Conservation (phyloP, 2,797 vertebrate genomes). For the Simalia tracyae region DNA sequence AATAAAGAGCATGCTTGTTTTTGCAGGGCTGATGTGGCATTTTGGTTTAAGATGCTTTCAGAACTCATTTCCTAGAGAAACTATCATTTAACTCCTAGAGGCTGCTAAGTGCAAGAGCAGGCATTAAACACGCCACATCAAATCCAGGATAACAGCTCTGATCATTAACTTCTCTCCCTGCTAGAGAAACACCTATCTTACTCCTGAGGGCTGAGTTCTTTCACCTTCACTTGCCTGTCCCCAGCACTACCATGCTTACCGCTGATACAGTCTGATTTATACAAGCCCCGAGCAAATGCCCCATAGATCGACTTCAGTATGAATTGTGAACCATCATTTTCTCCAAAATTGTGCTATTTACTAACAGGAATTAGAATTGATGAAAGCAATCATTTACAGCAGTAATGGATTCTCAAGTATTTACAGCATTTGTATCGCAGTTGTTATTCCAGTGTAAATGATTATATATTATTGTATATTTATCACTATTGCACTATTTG, state of each 20-base stretch:
- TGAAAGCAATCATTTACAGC: not conserved
- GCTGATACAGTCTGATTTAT: not conserved
- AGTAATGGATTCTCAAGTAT: not conserved
- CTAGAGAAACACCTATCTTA: not conserved
- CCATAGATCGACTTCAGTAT: not conserved
- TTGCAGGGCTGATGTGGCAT: slow-evolving; percentile 14
- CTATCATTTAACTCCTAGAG: slow-evolving; percentile 9
- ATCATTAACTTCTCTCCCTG: not conserved
- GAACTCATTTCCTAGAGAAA: slow-evolving; percentile 20
- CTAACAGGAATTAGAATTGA: not conserved
- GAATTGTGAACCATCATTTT: not conserved
- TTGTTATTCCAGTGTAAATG: not conserved
- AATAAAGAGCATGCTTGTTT: slow-evolving; percentile 18
- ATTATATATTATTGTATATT: not conserved
- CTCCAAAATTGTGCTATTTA: not conserved
- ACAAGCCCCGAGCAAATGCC: not conserved
- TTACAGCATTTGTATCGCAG: not conserved
- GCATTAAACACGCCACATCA: not conserved
- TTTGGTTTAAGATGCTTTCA: slow-evolving; percentile 29
- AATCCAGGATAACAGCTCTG: not conserved
- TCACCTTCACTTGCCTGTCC: not conserved
- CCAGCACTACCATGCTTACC: not conserved
- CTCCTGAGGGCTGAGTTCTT: not conserved
- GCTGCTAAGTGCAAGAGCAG: not conserved
- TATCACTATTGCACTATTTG: not conserved